Evolutionary conservation across 1,140 invertebrate genomes (phyloP).

Genomic region (Penaeus japonicus): DNA sequence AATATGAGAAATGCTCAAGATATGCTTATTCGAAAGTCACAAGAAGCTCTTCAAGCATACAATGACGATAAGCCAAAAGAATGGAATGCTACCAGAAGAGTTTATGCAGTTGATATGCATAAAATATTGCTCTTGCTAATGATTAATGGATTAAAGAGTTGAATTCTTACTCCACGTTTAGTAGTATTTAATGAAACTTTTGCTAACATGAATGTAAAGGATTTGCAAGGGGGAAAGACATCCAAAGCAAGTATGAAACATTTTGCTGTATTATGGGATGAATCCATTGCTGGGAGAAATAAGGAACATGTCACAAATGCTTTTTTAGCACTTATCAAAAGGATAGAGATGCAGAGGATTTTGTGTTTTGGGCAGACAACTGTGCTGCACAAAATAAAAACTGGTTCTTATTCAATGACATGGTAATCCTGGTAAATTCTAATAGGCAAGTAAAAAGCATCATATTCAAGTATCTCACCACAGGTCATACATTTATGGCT

Average conservation of each 20-base stretch:
- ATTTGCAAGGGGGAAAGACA: background rate
- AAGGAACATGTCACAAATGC: background rate
- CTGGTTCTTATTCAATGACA: background rate
- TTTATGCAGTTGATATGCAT: background rate
- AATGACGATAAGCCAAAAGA: background rate
- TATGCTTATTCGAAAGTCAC: too few species aligned
- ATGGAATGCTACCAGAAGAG: background rate
- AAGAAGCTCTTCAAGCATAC: background rate
- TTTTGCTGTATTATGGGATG: background rate
- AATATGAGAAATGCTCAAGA: too few species aligned
- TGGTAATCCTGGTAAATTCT: background rate
- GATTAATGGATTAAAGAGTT: background rate
- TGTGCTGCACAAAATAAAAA: background rate
- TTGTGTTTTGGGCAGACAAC: background rate
- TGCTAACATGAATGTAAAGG: background rate
- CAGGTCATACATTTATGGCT: background rate
- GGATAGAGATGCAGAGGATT: background rate
- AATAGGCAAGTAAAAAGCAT: background rate
- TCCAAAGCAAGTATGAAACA: background rate
- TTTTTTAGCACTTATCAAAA: background rate
- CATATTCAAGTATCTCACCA: background rate
- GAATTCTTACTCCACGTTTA: background rate
- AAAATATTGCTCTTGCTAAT: background rate
- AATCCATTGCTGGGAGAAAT: background rate
- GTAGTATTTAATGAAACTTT: background rate